A percentile compares a stretch with the other conserved stretches of the same genome.
phyloP scores from a whole-genome alignment of 2,888 invertebrate species.

The Tortricodes alternella region DNA sequence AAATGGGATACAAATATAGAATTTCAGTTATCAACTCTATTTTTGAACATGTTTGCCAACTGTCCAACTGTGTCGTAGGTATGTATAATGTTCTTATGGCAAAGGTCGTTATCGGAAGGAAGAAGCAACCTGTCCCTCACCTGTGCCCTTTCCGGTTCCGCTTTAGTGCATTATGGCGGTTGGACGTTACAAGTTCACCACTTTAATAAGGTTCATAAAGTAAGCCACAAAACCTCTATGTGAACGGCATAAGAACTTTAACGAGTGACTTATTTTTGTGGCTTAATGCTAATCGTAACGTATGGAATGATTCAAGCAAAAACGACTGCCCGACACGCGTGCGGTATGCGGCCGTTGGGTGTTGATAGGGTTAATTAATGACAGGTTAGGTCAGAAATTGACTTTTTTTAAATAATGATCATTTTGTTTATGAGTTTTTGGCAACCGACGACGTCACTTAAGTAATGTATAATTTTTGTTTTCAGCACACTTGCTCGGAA shows the following conservation, averaged over 20 bases:
- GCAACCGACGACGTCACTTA: too few relatives aligned
- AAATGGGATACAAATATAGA: too few relatives aligned
- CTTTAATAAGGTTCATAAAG: too few relatives aligned
- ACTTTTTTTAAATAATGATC: not conserved
- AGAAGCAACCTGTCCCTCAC: not conserved
- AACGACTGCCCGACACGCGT: slow-evolving; percentile 20
- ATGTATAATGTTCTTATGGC: not conserved
- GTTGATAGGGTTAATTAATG: not conserved
- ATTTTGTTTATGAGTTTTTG: not conserved
- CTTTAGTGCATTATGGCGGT: slow-evolving; percentile 25
- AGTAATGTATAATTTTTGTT: too few relatives aligned
- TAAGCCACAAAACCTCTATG: too few relatives aligned
- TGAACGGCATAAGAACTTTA: too few relatives aligned
- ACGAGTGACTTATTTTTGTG: too few relatives aligned
- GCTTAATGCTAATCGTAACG: slow-evolving; percentile 19
- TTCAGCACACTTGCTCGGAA: too few relatives aligned
- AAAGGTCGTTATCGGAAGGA: not conserved
- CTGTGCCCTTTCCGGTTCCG: slow-evolving; percentile 12
- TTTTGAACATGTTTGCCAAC: too few relatives aligned
- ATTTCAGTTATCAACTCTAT: too few relatives aligned
- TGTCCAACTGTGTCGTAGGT: not conserved
- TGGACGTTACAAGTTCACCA: too few relatives aligned
- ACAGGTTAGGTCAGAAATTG: not conserved
- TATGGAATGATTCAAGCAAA: slow-evolving; percentile 5
- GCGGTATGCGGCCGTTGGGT: slow-evolving; percentile 14